Evolutionary conservation across 1,140 invertebrate species (phyloP), one percentile per base, ranked within the genome.

Genomic region (Aricia agestis): DNA sequence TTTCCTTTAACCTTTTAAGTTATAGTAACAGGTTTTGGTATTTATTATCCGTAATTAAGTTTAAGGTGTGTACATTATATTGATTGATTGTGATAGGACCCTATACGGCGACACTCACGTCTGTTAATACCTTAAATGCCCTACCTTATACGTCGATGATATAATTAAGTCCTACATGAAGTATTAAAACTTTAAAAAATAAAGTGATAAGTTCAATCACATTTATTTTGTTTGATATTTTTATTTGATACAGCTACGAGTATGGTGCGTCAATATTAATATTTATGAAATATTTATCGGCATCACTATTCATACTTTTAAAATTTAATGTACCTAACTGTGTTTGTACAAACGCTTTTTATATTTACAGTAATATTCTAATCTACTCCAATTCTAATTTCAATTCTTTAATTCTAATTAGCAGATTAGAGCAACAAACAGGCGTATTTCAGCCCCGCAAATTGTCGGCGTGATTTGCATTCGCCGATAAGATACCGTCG

Each of bases 1-100:
- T 74, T 74, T 74, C 71, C 66, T 68, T 74, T 71, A 74, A 76
- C 75, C 75, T 74, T 74, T 76, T 69, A 74, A 66, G 71, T 74
- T 74, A 68, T 74, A 69, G 68, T 42, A 67, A 68, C 68, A 68
- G 18, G 68, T 74, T 71, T 59, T 36, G 71, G 67, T 57, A 61
- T 68, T 71, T 52, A 69, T 72, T 66, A 42, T 70, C 61, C 45
- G 71, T 72, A 70, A 75, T 72, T 74, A 74, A 61, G 52, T 57
- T 72, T 74, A 67, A 68, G 68, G 69, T 67, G 67, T 69, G 52
- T 36, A 61, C 6, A 65, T 70, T 72, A 57, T 69, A 74, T 74
- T 72, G 32, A 32, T 73, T 31, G n/a, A 66, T 71, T 67, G 6
- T 61, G 36, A 17, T 18, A 68, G 18, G 67, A 19, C 45, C 17